Base-by-base conservation (phyloP, 2,888 invertebrate genomes). In the Prostheceraeus crozeri region DNA sequence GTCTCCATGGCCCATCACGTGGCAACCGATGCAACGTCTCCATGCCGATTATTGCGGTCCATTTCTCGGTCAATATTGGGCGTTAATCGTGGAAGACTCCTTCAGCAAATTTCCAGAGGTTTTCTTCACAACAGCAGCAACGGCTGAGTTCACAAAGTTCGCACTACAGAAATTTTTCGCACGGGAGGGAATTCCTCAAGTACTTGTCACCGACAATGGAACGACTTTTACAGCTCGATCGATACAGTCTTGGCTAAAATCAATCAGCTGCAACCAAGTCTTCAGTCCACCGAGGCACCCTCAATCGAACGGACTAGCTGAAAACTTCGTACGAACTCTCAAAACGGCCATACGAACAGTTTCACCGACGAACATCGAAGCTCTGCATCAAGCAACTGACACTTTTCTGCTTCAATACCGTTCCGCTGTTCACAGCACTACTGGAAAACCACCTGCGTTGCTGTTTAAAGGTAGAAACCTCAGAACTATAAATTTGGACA, bases 101-200 rank as follows among this genome's bases (percentile, higher is more conserved):
- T 40, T 16, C 19, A 16, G 14, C 40, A 40, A 40, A 40, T 40
- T 14, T 14, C 40, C 40, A 40, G 40, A 40, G 19, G 40, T 40
- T 16, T 40, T 40, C n/a, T 40, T 40, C 14, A 40, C 40, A 40
- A 40, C 40, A 14, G n/a, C 40, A 16, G 40, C 40, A 16, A 16
- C 40, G 19, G 40, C 40, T 19, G 19, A 19, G 6, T 40, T 40
- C 19, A 16, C 40, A 40, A 40, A 40, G n/a, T 16, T 16, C n/a
- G 40, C 40, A 8, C n/a, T 40, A 19, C n/a, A 19, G 19, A 40
- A 40, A 40, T 16, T 57, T 6, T 57, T 57, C 51, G 53, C 21
- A 46, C 19, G 19, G 11, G 16, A 16, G n/a, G 19, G 27, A 16
- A 19, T 40, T 14, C 14, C 40, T 8, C 14, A n/a, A 16, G 40